These are phyloP conservation scores for Notamacropus eugenii DNA, from an alignment of 2,797 vertebrate genomes.

Conservation along the genomic window DNA sequence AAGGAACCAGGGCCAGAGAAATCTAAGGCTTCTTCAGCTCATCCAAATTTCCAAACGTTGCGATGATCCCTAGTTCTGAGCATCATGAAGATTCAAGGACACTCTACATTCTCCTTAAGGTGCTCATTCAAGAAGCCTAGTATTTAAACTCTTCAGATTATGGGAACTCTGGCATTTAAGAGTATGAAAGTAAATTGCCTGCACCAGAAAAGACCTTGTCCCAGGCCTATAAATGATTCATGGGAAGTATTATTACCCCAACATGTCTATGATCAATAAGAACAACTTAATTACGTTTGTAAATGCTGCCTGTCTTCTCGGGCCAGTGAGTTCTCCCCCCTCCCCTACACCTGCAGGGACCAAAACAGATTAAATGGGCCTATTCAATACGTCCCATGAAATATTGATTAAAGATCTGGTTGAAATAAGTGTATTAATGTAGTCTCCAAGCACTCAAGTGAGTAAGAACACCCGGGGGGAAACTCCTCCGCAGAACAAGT, in stretches of 20 bases:
- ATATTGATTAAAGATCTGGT: conserved; percentile 89
- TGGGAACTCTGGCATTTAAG: conserved; percentile 39
- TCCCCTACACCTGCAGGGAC: conserved; percentile 59
- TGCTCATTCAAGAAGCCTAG: neutral
- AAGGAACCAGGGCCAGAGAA: neutral
- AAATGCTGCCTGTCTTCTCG: conserved; percentile 58
- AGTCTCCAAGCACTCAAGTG: conserved; percentile 84
- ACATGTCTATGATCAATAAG: conserved; percentile 70
- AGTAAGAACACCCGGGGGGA: conserved; percentile 77
- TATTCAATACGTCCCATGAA: conserved; percentile 87
- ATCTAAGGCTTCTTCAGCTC: conserved; percentile 24
- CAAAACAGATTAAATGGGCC: conserved; percentile 82
- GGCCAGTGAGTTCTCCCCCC: conserved; percentile 51
- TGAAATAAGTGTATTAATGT: conserved; percentile 87
- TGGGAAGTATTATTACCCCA: conserved; percentile 72
- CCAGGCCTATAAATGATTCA: conserved; percentile 71
- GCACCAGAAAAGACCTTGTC: conserved; percentile 67
- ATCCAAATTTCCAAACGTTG: conserved; percentile 1
- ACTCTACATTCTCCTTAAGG: neutral
- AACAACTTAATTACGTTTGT: conserved; percentile 80
- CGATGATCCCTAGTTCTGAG: neutral
- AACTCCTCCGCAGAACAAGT: conserved; percentile 78
- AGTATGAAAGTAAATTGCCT: conserved; percentile 50
- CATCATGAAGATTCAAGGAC: neutral
- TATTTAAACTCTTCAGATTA: conserved; percentile 41